These are phyloP conservation scores for Andrena camellia DNA, from an alignment of 2,888 invertebrate genomes.

Conservation along the genomic window DNA sequence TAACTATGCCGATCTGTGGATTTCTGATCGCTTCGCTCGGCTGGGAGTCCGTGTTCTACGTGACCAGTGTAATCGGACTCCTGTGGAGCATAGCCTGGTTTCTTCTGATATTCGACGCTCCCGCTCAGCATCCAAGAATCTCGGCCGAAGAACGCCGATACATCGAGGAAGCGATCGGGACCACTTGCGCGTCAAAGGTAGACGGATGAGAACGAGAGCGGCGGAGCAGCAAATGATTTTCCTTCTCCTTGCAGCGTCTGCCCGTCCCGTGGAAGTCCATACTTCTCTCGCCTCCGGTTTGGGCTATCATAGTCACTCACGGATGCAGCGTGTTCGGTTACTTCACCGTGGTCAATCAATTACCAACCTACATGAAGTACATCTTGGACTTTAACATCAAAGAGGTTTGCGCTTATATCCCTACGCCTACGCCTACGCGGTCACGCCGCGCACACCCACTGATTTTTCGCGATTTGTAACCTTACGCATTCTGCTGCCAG, in stretches of 20 bases:
- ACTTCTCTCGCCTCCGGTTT: constrained; percentile 91
- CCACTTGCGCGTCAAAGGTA: constrained; percentile 86
- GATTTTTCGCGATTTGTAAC: neutral
- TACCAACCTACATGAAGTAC: constrained; percentile 94
- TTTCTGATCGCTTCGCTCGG: constrained; percentile 92
- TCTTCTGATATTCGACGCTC: constrained; percentile 92
- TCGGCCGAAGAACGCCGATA: constrained; percentile 89
- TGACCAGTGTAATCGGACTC: constrained; percentile 91
- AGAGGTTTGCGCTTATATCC: constrained; percentile 85
- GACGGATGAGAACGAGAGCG: too few relatives aligned
- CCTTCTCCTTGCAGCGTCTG: constrained; percentile 82
- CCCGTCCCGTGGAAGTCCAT: constrained; percentile 91
- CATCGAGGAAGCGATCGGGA: constrained; percentile 91
- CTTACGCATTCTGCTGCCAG: constrained; percentile 82
- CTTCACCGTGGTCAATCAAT: constrained; percentile 94
- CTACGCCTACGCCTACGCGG: too few relatives aligned
- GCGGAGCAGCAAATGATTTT: neutral
- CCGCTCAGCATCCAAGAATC: constrained; percentile 93
- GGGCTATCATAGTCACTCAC: constrained; percentile 94
- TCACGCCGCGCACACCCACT: neutral
- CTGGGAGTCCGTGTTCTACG: constrained; percentile 96
- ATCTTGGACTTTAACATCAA: constrained; percentile 92
- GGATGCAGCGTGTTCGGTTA: constrained; percentile 94
- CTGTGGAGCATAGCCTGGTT: constrained; percentile 95
- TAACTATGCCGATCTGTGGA: constrained; percentile 95